Base-by-base conservation (phyloP, 2,113 vertebrate genomes). In the Ageneiosus marmoratus region DNA sequence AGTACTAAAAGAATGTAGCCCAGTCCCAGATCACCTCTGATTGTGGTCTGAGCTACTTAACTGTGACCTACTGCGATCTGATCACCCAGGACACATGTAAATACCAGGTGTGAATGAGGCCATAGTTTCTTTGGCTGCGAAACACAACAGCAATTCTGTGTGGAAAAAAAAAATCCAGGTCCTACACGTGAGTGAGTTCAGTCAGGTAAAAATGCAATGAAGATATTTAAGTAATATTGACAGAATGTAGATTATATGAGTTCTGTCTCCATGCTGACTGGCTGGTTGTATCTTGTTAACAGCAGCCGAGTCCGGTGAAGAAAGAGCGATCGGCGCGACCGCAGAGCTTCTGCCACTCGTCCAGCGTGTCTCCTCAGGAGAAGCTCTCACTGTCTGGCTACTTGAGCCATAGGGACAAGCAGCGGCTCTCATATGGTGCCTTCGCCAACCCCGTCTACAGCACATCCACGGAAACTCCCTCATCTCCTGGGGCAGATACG, bases 261-360 rank as follows among this genome's bases (percentile, higher is more conserved):
- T 65, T 63, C 60, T 63, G 60, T 51, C 13, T 50, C 37, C n/a
- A 2, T 80, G 27, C 29, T n/a, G 11, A 55, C 16, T 20, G 53
- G 3, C 32, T n/a, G 72, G 5, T 24, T 58, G 18, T 32, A 12
- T 77, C 0, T 5, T 32, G 58, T 62, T 16, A 67, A 34, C 84
- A 22, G 72, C 91, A 97, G 96, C 95, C 96, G 5, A 97, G 96
- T 89, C 96, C 96, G 2, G 92, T 96, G 85, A 97, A 97, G 92
- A 97, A 97, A 83, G 96, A 97, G 84, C 95, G 96, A 74, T 95
- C 95, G 5, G 96, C 95, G 0, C 94, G 95, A 65, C 96, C 96
- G 1, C 96, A 96, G 89, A 96, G 96, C 87, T 96, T 96, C 88
- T 96, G 96, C 92, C 96, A 96, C 87, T 95, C 96, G n/a, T 96